These are phyloP conservation scores for Syngnathus floridae DNA, from an alignment of 2,113 vertebrate genomes.

Conservation along the genomic window DNA sequence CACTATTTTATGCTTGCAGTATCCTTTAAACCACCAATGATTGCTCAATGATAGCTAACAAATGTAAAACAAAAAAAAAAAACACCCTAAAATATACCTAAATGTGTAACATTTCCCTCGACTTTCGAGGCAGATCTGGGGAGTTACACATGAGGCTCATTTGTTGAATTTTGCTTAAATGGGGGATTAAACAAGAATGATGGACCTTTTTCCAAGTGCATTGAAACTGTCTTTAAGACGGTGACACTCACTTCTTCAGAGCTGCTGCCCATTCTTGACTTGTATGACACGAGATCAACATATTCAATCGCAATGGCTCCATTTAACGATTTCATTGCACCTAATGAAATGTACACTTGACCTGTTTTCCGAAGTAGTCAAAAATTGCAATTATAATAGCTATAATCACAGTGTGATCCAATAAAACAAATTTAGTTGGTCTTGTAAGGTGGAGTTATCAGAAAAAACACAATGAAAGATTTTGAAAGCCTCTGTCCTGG, in stretches of 20 bases:
- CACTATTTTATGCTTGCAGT: background rate
- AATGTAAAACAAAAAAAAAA: background rate
- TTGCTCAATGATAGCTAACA: background rate
- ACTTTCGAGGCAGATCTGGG: background rate
- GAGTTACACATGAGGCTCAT: background rate
- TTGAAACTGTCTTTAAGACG: background rate
- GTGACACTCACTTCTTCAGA: background rate
- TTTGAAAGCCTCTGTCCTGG: conserved; percentile 16
- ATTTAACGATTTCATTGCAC: background rate
- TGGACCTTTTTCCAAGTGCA: background rate
- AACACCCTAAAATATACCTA: background rate
- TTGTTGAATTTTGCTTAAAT: background rate
- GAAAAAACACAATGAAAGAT: background rate
- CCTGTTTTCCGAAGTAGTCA: background rate
- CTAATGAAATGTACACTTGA: background rate
- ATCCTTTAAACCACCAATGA: background rate
- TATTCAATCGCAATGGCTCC: background rate
- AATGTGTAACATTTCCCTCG: background rate
- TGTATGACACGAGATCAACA: background rate
- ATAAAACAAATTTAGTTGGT: background rate
- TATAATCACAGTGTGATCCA: background rate
- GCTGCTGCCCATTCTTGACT: background rate
- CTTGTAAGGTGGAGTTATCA: background rate
- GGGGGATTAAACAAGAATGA: background rate
- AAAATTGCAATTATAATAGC: background rate